Evolutionary conservation across 2,888 invertebrate species (phyloP).

Genomic region (Smittia aterrima): DNA sequence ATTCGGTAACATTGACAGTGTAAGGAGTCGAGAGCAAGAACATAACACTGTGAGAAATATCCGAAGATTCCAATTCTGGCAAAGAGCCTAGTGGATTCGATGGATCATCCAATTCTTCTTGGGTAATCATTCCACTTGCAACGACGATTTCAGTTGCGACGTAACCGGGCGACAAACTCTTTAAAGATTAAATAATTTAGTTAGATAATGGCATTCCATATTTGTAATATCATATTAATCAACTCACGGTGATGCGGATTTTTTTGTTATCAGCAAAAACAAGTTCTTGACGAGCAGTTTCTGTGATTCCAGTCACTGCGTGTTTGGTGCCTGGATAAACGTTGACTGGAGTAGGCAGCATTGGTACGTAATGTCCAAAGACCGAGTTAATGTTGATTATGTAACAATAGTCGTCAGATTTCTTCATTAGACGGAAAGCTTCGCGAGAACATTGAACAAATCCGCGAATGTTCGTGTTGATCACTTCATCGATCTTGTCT

Average conservation of each 20-base stretch:
- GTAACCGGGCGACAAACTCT: conserved; percentile 55
- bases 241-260: conserved; percentile 30
- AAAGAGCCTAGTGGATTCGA: no score
- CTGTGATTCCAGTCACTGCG: conserved; percentile 8
- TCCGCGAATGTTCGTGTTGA: conserved; percentile 55
- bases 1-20: conserved; percentile 50
- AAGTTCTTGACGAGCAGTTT: conserved; percentile 3
- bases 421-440: conserved; percentile 55
- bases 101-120: no score
- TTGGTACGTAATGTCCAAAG: conserved; percentile 8
- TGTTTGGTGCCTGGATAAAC: conserved; percentile 22
- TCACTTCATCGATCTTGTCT: conserved; percentile 47
- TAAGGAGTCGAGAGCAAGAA: conserved; percentile 45
- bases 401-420: conserved; percentile 51
- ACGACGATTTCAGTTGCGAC: conserved; percentile 54
- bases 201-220: no score
- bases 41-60: conserved; percentile 47
- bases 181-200: no score
- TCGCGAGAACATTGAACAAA: conserved; percentile 54
- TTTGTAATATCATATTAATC: no score
- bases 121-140: no score
- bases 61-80: conserved; percentile 45
- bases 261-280: not conserved
- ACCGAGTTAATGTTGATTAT: conserved; percentile 52
- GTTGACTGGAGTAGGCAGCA: not conserved